phyloP scores from a whole-genome alignment of 1,140 invertebrate genomes.

The Bombus consobrinus region DNA sequence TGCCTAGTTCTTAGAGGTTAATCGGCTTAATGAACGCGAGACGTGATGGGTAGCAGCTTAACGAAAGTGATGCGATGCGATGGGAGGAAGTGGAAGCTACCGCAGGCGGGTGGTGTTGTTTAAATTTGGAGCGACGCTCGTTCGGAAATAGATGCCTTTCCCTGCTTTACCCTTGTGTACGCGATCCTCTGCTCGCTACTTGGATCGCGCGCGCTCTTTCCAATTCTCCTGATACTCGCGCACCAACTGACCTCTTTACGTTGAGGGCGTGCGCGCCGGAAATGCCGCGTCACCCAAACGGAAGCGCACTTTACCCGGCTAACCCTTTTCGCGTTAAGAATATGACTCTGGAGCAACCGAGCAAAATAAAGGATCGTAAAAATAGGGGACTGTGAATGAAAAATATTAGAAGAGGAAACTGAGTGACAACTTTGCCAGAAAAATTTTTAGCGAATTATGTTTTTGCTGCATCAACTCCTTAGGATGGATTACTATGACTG shows the following conservation, averaged over 20 bases:
- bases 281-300: conserved; percentile 1
- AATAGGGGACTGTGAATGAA: not conserved
- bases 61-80: conserved; percentile 60
- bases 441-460: not conserved
- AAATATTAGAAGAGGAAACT: not conserved
- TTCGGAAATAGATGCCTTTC: conserved; percentile 66
- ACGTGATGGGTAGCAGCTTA: conserved; percentile 36
- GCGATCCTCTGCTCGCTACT: conserved; percentile 46
- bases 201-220: conserved; percentile 30
- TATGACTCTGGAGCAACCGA: not conserved
- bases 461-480: not conserved
- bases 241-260: conserved; percentile 15
- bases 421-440: not conserved
- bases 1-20: conserved; percentile 1
- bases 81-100: conserved; percentile 45
- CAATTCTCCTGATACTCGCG: conserved; percentile 22
- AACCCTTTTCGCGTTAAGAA: not conserved
- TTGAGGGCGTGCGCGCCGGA: not conserved
- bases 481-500: not conserved
- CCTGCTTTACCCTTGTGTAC: conserved; percentile 59
- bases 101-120: conserved; percentile 66
- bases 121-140: conserved; percentile 68
- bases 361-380: not conserved
- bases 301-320: conserved; percentile 3
- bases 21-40: conserved; percentile 57